Evolutionary conservation across 2,797 vertebrate species (phyloP).

Genomic region (Cirrhinus molitorella): DNA sequence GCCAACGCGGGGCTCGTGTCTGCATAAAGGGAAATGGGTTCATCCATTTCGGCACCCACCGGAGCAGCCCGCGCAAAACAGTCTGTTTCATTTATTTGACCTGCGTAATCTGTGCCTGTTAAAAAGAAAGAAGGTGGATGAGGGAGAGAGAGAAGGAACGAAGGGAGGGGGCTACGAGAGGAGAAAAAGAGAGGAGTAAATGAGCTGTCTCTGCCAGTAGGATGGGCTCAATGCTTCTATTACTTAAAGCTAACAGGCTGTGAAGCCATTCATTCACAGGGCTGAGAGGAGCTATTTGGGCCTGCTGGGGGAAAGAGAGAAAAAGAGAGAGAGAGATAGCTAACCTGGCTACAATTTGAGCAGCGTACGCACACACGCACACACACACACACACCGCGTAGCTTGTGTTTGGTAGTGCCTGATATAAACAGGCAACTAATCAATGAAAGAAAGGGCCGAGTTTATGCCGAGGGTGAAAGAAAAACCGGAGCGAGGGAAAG

Average conservation of each 20-base stretch:
- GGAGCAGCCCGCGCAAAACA: constrained; percentile 97
- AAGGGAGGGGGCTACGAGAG: constrained; percentile 37
- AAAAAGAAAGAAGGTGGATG: constrained; percentile 72
- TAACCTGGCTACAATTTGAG: constrained; percentile 72
- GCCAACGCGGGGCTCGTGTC: constrained; percentile 93
- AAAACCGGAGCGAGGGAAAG: constrained; percentile 71
- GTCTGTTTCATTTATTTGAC: constrained; percentile 99
- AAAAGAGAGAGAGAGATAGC: constrained; percentile 44
- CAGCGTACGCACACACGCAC: constrained; percentile 70
- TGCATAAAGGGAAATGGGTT: constrained; percentile 99
- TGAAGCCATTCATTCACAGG: constrained; percentile 96
- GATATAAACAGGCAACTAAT: constrained; percentile 94
- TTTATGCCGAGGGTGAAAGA: constrained; percentile 76
- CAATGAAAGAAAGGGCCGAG: constrained; percentile 84
- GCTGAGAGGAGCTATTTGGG: constrained; percentile 88
- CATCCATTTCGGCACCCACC: constrained; percentile 96
- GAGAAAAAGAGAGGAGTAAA: constrained; percentile 88
- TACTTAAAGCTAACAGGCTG: constrained; percentile 99
- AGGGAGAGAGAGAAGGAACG: constrained; percentile 44
- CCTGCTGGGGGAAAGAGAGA: constrained; percentile 70
- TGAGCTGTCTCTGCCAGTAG: constrained; percentile 98
- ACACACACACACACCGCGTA: constrained; percentile 79
- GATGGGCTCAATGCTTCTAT: constrained; percentile 99
- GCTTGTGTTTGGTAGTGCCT: constrained; percentile 84
- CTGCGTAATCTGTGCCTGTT: constrained; percentile 94